Conservation (phyloP, 2,797 vertebrate species). For the Poeciliopsis gracilis region DNA sequence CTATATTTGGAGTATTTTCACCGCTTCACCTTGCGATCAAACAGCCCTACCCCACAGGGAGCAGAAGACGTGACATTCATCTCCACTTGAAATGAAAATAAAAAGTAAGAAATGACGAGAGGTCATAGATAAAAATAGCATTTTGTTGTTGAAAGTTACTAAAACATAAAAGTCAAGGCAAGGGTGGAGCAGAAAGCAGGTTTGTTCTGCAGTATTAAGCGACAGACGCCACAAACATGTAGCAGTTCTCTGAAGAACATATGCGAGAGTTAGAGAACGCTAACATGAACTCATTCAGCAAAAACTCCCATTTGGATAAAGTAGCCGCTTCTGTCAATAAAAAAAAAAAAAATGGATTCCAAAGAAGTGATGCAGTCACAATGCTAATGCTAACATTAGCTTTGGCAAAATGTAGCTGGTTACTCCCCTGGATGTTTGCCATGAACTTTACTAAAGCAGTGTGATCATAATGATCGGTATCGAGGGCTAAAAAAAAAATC, state of each 20-base stretch:
- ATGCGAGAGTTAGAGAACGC: neutral
- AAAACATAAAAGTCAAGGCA: too few species aligned
- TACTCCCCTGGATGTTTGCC: neutral
- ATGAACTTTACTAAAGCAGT: neutral
- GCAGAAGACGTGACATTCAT: neutral
- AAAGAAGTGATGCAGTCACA: neutral
- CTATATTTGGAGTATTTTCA: constrained; percentile 2
- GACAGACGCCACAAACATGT: neutral
- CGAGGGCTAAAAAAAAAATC: neutral
- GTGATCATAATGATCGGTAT: neutral
- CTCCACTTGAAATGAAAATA: neutral
- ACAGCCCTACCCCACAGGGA: neutral
- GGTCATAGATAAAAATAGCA: neutral
- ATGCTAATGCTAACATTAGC: neutral
- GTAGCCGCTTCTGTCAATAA: neutral
- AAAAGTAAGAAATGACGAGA: neutral
- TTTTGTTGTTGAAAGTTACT: neutral
- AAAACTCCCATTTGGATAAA: neutral
- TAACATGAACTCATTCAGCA: neutral
- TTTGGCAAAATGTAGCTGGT: neutral
- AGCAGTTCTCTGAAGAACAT: neutral
- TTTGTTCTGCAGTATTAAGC: neutral
- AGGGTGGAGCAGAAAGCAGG: neutral
- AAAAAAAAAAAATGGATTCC: neutral
- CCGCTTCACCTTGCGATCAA: neutral